phyloP scores from a whole-genome alignment of 2,113 vertebrate species.

The Neotoma lepida region DNA sequence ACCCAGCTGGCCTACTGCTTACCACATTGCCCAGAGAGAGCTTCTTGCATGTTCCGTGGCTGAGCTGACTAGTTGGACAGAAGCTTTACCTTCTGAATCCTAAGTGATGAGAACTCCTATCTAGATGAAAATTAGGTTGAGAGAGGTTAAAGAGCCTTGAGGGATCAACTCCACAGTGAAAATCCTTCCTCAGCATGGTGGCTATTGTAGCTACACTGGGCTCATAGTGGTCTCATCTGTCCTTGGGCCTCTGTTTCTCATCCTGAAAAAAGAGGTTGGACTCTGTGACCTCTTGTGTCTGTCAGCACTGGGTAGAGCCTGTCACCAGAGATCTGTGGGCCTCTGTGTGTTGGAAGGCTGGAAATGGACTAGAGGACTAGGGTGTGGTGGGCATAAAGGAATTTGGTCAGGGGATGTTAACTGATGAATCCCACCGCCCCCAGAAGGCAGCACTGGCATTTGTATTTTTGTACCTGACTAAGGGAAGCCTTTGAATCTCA shows the following conservation, averaged over 20 bases:
- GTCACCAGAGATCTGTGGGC: accelerated
- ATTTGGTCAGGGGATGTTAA: not conserved
- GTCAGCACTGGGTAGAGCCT: not conserved
- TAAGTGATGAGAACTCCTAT: not conserved
- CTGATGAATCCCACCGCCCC: not conserved
- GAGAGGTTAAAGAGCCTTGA: accelerated
- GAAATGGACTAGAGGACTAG: accelerated
- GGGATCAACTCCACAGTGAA: accelerated
- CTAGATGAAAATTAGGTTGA: not conserved
- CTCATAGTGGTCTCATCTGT: not conserved
- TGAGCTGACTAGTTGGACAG: not conserved
- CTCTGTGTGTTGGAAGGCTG: not conserved
- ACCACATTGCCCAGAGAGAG: accelerated
- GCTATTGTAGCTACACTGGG: accelerated
- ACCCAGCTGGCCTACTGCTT: accelerated
- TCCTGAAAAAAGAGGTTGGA: not conserved
- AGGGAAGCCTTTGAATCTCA: not conserved
- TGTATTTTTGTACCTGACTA: not conserved
- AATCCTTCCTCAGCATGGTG: accelerated
- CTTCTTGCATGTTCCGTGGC: accelerated
- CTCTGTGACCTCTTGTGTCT: too few species aligned
- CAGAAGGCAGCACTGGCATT: not conserved
- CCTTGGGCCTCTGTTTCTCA: not conserved
- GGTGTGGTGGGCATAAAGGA: accelerated
- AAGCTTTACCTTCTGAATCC: not conserved